Evolutionary conservation across 2,888 invertebrate genomes (phyloP), one percentile per base, ranked within the genome.

Genomic region (Neuroscelio doddi): DNA sequence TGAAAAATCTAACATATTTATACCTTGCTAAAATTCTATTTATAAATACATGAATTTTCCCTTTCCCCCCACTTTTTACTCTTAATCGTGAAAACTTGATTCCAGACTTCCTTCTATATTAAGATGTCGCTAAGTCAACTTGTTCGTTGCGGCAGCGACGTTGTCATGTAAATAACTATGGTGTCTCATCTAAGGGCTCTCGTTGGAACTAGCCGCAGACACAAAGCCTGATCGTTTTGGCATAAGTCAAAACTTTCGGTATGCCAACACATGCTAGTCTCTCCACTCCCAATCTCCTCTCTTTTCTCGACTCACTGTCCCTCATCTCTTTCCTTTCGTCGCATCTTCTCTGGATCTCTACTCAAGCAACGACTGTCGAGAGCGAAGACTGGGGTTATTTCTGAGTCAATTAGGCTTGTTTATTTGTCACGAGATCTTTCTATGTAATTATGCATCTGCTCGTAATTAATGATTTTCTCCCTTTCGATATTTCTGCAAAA

Each of bases 381-480:
- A 58, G 57, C 65, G 61, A 65, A 69, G 58, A 57, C 71, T 66
- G 67, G 70, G 80, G 79, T 82, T 83, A 82, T 83, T 83, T 82
- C 79, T 74, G 81, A 79, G 82, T 80, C 82, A 82, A 83, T 82
- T 83, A 82, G 78, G 78, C 79, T 79, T 78, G 79, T 83, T 81
- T 82, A 80, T 83, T 81, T 81, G 77, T 74, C 70, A 68, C 69
- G 71, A 71, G 72, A 78, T 82, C 77, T 77, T 78, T 76, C 74
- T 78, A 73, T 75, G 79, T 80, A 81, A 82, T 83, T 82, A 82
- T 73, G 76, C 66, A 71, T 75, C 75, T 78, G 80, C 80, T 81
- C 80, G 81, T 80, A 76, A 77, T 78, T 80, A 82, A 83, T 78
- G 79, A 77, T 78, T 78, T 79, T 74, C 77, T 77, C 5, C 5